phyloP scores from a whole-genome alignment of 2,113 vertebrate genomes.

The Hippolais icterina region DNA sequence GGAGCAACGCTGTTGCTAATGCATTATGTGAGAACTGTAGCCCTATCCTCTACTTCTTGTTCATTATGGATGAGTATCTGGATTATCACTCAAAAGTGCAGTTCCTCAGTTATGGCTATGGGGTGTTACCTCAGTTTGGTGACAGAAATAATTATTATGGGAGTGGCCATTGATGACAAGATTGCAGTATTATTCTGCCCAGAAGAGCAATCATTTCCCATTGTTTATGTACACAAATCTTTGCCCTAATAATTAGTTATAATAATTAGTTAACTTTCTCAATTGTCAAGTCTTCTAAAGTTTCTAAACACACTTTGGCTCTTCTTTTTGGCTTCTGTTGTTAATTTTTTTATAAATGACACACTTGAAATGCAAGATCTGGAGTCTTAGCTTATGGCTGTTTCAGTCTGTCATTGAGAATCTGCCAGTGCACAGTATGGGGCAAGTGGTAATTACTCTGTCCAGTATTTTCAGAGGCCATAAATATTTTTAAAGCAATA shows the following conservation, averaged over 20 bases:
- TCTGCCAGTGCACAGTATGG: not conserved
- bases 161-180: not conserved
- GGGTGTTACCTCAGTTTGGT: not conserved
- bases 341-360: not conserved
- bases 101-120: not conserved
- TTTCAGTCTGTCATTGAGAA: not conserved
- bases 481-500: not conserved
- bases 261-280: not conserved
- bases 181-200: not conserved
- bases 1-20: not conserved
- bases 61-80: not conserved
- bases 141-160: not conserved
- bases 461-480: not conserved
- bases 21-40: not conserved
- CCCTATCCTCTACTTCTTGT: not conserved
- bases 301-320: not conserved
- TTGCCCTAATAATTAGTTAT: not conserved
- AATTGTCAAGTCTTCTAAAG: constrained; percentile 20
- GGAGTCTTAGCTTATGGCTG: not conserved
- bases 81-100: not conserved
- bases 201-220: not conserved
- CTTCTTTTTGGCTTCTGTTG: not conserved
- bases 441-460: not conserved
- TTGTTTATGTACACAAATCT: not conserved
- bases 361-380: not conserved